Evolutionary conservation across 2,888 invertebrate genomes (phyloP).

Genomic region (Dascillus cervinus): DNA sequence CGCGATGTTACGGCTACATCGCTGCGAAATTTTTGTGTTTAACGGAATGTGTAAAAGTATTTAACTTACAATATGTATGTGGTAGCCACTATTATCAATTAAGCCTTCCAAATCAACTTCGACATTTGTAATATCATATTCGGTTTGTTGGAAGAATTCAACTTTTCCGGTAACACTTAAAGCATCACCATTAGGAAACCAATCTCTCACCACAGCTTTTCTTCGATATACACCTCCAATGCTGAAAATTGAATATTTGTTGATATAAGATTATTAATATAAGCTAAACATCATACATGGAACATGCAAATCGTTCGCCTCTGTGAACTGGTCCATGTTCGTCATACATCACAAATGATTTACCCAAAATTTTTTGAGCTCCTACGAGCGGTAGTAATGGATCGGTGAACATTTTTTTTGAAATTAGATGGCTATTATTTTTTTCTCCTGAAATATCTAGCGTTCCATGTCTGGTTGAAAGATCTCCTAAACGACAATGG

Average conservation of each 20-base stretch:
- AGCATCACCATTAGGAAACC: constrained; percentile 75
- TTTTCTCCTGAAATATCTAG: constrained; percentile 71
- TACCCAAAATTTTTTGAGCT: constrained; percentile 63
- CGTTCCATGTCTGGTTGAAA: constrained; percentile 62
- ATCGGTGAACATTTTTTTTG: constrained; percentile 74
- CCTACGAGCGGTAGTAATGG: constrained; percentile 69
- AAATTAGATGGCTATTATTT: constrained; percentile 53
- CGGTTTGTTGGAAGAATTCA: constrained; percentile 78
- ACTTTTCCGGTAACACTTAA: constrained; percentile 63
- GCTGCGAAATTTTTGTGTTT: too few relatives aligned
- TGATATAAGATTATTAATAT: constrained; percentile 1
- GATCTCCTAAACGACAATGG: constrained; percentile 69
- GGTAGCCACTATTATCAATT: constrained; percentile 61
- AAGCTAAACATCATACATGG: constrained; percentile 53
- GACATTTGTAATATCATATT: constrained; percentile 74
- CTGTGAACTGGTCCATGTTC: constrained; percentile 81
- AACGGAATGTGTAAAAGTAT: not conserved
- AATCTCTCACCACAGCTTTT: constrained; percentile 78
- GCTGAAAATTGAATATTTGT: constrained; percentile 41
- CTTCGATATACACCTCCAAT: constrained; percentile 66
- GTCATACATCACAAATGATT: constrained; percentile 79
- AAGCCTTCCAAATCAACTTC: constrained; percentile 70
- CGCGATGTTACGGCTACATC: too few relatives aligned
- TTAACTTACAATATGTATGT: constrained; percentile 67
- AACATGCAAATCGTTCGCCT: constrained; percentile 83